These are phyloP conservation scores for Tamias sibiricus DNA, from an alignment of 2,113 vertebrate species.

Conservation along the genomic window DNA sequence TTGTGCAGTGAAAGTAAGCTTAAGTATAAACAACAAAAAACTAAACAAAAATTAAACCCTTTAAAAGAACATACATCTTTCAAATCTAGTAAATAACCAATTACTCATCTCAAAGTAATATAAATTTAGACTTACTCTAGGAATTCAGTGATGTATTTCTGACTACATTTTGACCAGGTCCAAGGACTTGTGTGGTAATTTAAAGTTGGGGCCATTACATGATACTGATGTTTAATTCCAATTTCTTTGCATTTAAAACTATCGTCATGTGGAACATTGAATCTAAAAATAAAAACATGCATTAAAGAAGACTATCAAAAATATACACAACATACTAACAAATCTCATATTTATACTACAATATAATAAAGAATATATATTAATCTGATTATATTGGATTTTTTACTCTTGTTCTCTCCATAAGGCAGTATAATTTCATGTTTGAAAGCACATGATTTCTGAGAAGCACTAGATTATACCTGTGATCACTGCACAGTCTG, in stretches of 20 bases:
- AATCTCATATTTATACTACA: neutral
- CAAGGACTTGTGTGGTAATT: slow-evolving; percentile 97
- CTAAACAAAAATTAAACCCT: neutral
- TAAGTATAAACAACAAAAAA: slow-evolving; percentile 2
- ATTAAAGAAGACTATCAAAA: slow-evolving; percentile 68
- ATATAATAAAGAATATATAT: neutral
- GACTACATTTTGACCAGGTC: slow-evolving; percentile 99
- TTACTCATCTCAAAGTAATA: neutral
- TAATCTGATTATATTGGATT: neutral
- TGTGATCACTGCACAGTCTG: neutral
- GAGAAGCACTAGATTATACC: neutral
- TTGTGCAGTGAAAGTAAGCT: neutral
- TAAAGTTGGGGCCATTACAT: slow-evolving; percentile 98
- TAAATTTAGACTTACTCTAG: slow-evolving; percentile 92
- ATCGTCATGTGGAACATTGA: slow-evolving; percentile 98
- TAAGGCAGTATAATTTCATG: neutral
- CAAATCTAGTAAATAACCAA: neutral
- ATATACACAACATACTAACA: neutral
- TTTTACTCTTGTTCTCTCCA: neutral
- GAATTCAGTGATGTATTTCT: slow-evolving; percentile 98
- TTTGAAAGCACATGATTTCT: neutral
- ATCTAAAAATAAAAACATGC: slow-evolving; percentile 88
- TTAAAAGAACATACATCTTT: neutral
- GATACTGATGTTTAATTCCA: slow-evolving; percentile 95
- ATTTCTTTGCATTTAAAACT: slow-evolving; percentile 96